phyloP scores from a whole-genome alignment of 2,888 invertebrate species.

The Tridacna crocea region DNA sequence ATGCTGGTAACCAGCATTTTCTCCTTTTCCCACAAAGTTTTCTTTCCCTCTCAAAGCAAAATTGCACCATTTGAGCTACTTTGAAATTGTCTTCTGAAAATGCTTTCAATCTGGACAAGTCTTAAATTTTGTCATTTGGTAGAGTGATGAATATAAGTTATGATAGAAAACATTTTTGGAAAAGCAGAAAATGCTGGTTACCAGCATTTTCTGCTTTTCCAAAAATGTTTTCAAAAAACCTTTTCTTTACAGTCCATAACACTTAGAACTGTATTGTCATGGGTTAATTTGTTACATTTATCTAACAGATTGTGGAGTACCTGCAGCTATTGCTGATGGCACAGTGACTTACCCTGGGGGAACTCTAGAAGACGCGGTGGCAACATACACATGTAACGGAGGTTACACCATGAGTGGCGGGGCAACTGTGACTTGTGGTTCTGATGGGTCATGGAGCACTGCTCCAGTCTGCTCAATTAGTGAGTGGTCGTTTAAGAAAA shows the following conservation, averaged over 20 bases:
- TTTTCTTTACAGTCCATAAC: no score
- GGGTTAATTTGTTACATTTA: no score
- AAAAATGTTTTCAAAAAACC: no score
- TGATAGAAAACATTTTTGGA: neutral
- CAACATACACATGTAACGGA: slow-evolving; percentile 40
- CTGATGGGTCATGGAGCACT: slow-evolving; percentile 42
- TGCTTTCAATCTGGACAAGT: neutral
- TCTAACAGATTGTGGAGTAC: slow-evolving; percentile 47
- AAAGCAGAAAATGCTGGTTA: no score
- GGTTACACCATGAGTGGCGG: slow-evolving; percentile 49
- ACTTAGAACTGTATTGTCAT: no score
- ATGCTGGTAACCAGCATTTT: no score
- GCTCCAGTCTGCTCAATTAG: slow-evolving; percentile 33
- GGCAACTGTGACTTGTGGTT: slow-evolving; percentile 28
- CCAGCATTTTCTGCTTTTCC: no score
- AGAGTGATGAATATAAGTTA: no score
- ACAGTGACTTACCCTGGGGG: slow-evolving; percentile 24
- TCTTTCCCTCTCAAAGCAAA: no score
- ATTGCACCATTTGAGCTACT: no score
- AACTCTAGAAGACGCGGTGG: slow-evolving; percentile 33
- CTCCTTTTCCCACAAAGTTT: no score
- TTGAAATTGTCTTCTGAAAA: no score
- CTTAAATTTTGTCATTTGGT: neutral
- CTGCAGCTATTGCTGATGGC: slow-evolving; percentile 34
- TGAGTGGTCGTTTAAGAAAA: neutral